Evolutionary conservation across 1,140 invertebrate genomes (phyloP).

Genomic region (Tetramorium alpestre): DNA sequence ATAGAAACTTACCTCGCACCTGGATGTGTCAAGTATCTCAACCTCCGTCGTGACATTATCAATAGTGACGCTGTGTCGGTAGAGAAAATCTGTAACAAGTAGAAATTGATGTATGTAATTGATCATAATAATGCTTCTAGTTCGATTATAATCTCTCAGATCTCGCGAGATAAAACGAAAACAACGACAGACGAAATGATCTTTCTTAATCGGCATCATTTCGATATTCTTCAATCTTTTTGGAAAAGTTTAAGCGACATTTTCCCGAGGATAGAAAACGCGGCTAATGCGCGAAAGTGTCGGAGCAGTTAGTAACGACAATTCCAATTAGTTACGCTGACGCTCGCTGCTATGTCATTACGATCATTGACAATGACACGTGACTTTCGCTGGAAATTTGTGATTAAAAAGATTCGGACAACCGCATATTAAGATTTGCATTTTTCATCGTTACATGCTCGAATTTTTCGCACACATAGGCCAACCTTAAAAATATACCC

Average conservation of each 20-base stretch:
- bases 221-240: conserved; percentile 11
- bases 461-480: background rate
- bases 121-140: background rate
- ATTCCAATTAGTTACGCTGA: conserved; percentile 70
- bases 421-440: background rate
- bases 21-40: conserved; percentile 93
- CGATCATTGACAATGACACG: conserved; percentile 65
- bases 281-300: conserved; percentile 72
- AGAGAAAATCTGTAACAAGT: conserved; percentile 91
- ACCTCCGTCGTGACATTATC: conserved; percentile 92
- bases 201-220: conserved; percentile 15
- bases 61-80: conserved; percentile 91
- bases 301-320: conserved; percentile 64
- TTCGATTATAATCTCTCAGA: conserved; percentile 9
- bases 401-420: conserved; percentile 1
- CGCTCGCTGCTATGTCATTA: conserved; percentile 61
- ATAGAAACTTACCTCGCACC: conserved; percentile 90
- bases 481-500: background rate
- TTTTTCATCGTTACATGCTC: background rate
- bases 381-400: conserved; percentile 62
- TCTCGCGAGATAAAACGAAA: background rate
- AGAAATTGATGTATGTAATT: conserved; percentile 49
- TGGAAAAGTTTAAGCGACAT: conserved; percentile 39
- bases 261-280: conserved; percentile 68
- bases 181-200: background rate